These are phyloP conservation scores for Zosterops borbonicus DNA, from an alignment of 2,113 vertebrate genomes.

Conservation along the genomic window DNA sequence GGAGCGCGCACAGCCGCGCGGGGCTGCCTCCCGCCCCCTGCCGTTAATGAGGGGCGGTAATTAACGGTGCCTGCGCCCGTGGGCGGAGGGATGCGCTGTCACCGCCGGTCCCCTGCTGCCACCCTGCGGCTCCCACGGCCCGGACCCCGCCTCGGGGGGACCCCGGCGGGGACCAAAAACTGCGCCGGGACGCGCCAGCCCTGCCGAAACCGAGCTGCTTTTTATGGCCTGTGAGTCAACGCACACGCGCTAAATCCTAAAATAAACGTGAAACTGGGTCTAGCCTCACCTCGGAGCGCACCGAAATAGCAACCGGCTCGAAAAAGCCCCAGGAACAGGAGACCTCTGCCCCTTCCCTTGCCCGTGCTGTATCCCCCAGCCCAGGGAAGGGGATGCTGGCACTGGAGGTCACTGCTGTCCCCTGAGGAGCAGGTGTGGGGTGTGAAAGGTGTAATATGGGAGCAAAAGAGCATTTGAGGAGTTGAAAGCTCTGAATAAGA, in stretches of 20 bases:
- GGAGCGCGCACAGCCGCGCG: not conserved
- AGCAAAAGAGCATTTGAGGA: not conserved
- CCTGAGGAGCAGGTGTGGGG: fast-evolving
- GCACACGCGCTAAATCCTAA: not conserved
- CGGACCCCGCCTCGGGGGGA: not conserved
- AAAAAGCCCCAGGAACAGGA: fast-evolving
- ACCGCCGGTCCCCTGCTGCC: not conserved
- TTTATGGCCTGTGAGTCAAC: not conserved
- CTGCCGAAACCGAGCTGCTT: not conserved
- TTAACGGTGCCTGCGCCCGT: fast-evolving
- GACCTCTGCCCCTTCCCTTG: fast-evolving
- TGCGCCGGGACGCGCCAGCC: no score
- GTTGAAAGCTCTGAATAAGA: not conserved
- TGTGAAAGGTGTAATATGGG: fast-evolving
- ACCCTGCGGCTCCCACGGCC: not conserved
- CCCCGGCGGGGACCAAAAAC: not conserved
- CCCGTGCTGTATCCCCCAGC: fast-evolving
- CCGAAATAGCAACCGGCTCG: not conserved
- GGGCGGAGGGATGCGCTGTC: not conserved
- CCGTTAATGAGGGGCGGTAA: not conserved
- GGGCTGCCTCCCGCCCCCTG: not conserved
- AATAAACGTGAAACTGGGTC: not conserved
- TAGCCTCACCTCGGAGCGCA: not conserved
- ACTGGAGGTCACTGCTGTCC: no score
- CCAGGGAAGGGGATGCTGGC: fast-evolving